Percentiles rank a stretch among this genome's conserved stretches.
Conservation (phyloP, 2,888 invertebrate genomes). For the Calameuta idolon region DNA sequence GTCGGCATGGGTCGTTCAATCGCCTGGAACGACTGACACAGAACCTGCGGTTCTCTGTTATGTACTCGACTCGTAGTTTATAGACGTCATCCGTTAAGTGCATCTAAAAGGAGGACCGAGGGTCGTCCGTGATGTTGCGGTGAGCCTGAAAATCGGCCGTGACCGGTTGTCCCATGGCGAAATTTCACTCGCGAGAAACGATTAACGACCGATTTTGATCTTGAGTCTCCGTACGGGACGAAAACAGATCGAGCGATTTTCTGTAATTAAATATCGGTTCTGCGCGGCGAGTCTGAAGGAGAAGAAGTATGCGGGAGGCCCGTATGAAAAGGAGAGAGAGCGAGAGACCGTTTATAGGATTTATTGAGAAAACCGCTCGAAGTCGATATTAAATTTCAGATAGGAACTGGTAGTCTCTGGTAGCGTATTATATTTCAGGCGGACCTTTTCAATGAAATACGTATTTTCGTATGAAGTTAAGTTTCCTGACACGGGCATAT, state of each 20-base stretch:
- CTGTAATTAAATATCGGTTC: slow-evolving; percentile 45
- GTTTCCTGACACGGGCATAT: slow-evolving; percentile 25
- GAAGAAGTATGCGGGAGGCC: background rate
- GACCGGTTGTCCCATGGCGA: background rate
- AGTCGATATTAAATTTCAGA: slow-evolving; percentile 48
- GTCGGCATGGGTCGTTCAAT: slow-evolving; percentile 38
- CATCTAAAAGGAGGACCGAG: slow-evolving; percentile 33
- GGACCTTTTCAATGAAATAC: slow-evolving; percentile 22
- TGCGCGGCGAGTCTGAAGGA: background rate
- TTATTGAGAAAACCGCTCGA: slow-evolving; percentile 43
- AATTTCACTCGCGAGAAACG: background rate
- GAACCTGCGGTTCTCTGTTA: slow-evolving; percentile 40
- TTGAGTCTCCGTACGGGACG: background rate
- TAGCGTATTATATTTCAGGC: slow-evolving; percentile 42
- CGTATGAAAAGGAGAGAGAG: background rate
- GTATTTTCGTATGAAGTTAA: slow-evolving; percentile 33
- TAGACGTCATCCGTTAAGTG: slow-evolving; percentile 52
- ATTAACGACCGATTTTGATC: background rate
- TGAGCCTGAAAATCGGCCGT: background rate
- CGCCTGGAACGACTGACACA: slow-evolving; percentile 52
- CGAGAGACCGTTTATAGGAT: slow-evolving; percentile 41
- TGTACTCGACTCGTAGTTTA: slow-evolving; percentile 47
- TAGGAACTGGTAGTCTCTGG: slow-evolving; percentile 39
- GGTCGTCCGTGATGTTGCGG: background rate
- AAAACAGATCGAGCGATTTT: slow-evolving; percentile 38